These are phyloP conservation scores for Crotalus horridus DNA, from an alignment of 2,113 vertebrate genomes.

Conservation along the genomic window DNA sequence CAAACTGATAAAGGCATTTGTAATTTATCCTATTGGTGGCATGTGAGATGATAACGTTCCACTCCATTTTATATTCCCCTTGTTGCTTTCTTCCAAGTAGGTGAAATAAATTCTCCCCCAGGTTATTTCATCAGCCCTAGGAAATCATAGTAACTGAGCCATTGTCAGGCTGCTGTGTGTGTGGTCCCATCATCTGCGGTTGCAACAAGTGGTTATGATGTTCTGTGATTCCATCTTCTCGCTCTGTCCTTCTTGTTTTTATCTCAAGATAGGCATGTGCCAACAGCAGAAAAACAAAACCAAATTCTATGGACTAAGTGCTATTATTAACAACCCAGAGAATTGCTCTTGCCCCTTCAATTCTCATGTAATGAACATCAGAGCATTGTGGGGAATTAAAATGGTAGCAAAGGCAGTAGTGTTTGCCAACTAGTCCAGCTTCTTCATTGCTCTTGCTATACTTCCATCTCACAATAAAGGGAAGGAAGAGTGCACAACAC, in stretches of 20 bases:
- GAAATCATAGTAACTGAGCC: not conserved
- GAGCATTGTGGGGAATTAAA: not conserved
- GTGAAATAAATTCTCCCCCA: not conserved
- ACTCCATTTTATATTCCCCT: not conserved
- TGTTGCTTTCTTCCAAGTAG: not conserved
- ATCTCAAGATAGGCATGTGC: no score
- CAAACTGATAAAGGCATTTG: not conserved
- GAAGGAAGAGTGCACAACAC: not conserved
- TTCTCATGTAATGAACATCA: not conserved
- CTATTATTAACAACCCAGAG: not conserved
- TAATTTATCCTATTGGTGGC: not conserved
- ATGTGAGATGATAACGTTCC: not conserved
- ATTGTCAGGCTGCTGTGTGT: not conserved
- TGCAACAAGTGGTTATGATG: not conserved
- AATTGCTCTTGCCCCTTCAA: not conserved
- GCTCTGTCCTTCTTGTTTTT: no score
- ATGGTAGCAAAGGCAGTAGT: not conserved
- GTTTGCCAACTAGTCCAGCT: not conserved
- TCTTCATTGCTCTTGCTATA: not conserved
- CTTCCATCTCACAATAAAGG: not conserved
- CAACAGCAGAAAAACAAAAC: not conserved
- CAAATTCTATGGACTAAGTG: not conserved
- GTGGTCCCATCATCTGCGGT: not conserved
- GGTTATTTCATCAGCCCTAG: not conserved
- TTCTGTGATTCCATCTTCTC: not conserved